These are phyloP conservation scores for Hymenochirus boettgeri DNA, from an alignment of 2,113 vertebrate genomes.

Conservation along the genomic window DNA sequence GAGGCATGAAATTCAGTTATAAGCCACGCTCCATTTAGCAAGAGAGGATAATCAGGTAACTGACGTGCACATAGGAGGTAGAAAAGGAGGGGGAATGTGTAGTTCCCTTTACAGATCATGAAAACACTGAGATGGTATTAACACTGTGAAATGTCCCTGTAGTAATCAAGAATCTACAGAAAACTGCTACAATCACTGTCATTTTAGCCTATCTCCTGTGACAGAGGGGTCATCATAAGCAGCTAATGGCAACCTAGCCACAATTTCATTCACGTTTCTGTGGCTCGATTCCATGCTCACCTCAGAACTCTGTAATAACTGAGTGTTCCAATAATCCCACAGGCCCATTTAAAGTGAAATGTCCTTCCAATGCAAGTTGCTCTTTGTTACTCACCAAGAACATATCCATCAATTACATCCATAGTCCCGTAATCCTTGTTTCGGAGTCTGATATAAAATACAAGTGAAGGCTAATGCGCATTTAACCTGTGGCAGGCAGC, in stretches of 20 bases:
- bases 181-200: constrained; percentile 19
- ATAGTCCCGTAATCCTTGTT: constrained; percentile 28
- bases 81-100: not conserved
- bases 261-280: not conserved
- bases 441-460: constrained; percentile 8
- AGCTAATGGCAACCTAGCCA: not conserved
- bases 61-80: constrained; percentile 15
- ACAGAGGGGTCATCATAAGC: not conserved
- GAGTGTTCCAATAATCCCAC: not conserved
- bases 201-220: constrained; percentile 1
- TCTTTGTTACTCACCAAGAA: constrained; percentile 19
- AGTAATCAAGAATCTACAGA: constrained; percentile 4
- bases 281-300: not conserved
- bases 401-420: constrained; percentile 28
- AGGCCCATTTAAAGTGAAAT: constrained; percentile 12
- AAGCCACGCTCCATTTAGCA: constrained; percentile 39
- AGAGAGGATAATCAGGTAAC: constrained; percentile 36
- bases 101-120: constrained; percentile 21
- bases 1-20: constrained; percentile 46
- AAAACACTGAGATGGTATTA: constrained; percentile 19
- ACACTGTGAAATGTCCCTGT: constrained; percentile 23
- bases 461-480: constrained; percentile 37
- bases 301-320: constrained; percentile 6
- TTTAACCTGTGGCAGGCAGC: constrained; percentile 45
- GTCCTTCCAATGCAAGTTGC: constrained; percentile 24